Evolutionary conservation across 2,888 invertebrate species (phyloP).

Genomic region (Temnothorax unifasciatus): DNA sequence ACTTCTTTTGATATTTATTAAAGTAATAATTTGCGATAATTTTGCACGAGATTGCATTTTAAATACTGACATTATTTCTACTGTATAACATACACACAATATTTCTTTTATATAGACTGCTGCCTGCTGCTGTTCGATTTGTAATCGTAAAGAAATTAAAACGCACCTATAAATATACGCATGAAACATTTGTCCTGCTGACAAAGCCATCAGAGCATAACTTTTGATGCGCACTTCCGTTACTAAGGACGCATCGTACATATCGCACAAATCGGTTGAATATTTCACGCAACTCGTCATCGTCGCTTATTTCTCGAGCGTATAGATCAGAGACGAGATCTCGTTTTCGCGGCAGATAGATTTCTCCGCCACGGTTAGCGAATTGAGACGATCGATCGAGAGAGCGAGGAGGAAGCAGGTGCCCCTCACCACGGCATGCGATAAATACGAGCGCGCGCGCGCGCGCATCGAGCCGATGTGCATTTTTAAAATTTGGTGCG

Average conservation of each 20-base stretch:
- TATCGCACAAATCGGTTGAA: slow-evolving; percentile 21
- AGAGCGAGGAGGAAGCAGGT: slow-evolving; percentile 49
- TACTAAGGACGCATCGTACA: not conserved
- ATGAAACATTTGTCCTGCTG: not conserved
- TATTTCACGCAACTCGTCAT: slow-evolving; percentile 32
- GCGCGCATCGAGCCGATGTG: not conserved
- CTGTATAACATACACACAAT: not conserved
- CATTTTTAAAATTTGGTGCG: slow-evolving; percentile 47
- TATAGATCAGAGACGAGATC: slow-evolving; percentile 21
- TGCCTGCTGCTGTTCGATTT: not conserved
- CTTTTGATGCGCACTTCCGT: slow-evolving; percentile 2
- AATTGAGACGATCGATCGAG: slow-evolving; percentile 49
- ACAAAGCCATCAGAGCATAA: slow-evolving; percentile 9
- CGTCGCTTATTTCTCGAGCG: not conserved
- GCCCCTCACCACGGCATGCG: slow-evolving; percentile 20
- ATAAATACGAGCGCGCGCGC: slow-evolving; percentile 41
- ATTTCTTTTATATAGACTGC: not conserved
- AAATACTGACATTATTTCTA: not conserved
- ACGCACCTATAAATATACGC: not conserved
- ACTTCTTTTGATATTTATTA: not conserved
- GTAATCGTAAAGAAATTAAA: slow-evolving; percentile 8
- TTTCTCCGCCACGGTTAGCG: slow-evolving; percentile 18
- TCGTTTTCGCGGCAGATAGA: slow-evolving; percentile 33
- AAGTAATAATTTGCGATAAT: not conserved
- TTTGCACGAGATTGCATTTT: not conserved